A percentile compares a stretch with the other conserved stretches of the same genome.
Conservation (phyloP, 1,140 invertebrate genomes). For the Cryptotermes secundus region DNA sequence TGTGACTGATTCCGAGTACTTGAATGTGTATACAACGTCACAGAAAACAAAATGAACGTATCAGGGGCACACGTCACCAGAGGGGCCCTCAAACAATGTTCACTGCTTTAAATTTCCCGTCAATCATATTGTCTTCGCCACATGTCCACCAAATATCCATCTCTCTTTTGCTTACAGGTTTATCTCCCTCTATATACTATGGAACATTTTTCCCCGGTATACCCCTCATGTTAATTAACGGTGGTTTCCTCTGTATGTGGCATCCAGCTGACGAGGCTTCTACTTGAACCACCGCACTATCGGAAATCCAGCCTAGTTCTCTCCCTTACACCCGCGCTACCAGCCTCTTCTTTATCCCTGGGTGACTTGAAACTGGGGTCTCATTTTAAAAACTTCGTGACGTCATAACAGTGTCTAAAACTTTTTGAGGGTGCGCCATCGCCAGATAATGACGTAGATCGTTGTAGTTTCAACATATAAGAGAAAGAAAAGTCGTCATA, state of each 20-base stretch:
- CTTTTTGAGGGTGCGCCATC: too few species aligned
- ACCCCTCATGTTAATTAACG: not conserved
- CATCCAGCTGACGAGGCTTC: not conserved
- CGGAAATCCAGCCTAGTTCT: not conserved
- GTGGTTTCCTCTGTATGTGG: not conserved
- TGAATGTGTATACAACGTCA: not conserved
- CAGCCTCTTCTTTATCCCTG: too few species aligned
- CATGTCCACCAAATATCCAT: not conserved
- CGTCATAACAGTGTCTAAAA: too few species aligned
- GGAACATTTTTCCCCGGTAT: not conserved
- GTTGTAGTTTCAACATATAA: too few species aligned
- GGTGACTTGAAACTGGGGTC: too few species aligned
- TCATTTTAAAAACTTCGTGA: too few species aligned
- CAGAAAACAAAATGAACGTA: not conserved
- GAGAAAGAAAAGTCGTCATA: too few species aligned
- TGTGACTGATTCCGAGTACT: too few species aligned
- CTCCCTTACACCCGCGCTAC: not conserved
- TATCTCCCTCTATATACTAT: too few species aligned
- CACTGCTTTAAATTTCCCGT: not conserved
- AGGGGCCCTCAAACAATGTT: not conserved
- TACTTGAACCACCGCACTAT: not conserved
- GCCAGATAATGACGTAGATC: too few species aligned
- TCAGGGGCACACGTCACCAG: not conserved
- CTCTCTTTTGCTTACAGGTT: too few species aligned
- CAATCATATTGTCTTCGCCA: conserved; percentile 19